A percentile compares a stretch with the other conserved stretches of the same genome.
Evolutionary conservation across 2,888 invertebrate genomes (phyloP).

Genomic region (Exocentrus adspersus): DNA sequence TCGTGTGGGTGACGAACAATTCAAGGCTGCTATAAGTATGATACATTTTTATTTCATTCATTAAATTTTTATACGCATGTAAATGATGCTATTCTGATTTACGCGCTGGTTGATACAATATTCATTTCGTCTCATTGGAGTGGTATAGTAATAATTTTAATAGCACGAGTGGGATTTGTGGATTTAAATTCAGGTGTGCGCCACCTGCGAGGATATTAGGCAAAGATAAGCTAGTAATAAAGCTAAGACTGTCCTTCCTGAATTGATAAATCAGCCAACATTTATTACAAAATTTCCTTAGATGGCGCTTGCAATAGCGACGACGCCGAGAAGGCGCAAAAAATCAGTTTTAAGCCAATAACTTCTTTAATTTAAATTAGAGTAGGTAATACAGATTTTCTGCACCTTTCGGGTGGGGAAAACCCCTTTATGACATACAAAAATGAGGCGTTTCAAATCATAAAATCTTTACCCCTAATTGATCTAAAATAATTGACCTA

Average conservation of each 20-base stretch:
- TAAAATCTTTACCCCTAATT: too few relatives aligned
- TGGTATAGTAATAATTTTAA: too few relatives aligned
- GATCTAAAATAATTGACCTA: too few relatives aligned
- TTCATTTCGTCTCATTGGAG: not conserved
- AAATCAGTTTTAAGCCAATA: too few relatives aligned
- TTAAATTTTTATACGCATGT: constrained; percentile 38
- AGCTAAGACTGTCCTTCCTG: not conserved
- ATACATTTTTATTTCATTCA: constrained; percentile 39
- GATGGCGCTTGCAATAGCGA: too few relatives aligned
- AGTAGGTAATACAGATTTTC: too few relatives aligned
- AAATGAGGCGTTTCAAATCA: too few relatives aligned
- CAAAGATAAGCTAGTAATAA: not conserved
- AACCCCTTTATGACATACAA: too few relatives aligned
- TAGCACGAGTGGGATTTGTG: not conserved
- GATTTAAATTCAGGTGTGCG: not conserved
- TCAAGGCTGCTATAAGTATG: constrained; percentile 33
- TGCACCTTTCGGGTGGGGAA: too few relatives aligned
- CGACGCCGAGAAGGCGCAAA: too few relatives aligned
- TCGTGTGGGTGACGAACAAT: constrained; percentile 47
- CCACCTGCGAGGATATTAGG: not conserved
- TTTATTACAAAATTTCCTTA: too few relatives aligned
- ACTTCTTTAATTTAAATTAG: too few relatives aligned
- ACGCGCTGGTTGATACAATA: constrained; percentile 18
- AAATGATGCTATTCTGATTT: constrained; percentile 37
- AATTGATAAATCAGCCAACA: not conserved